A percentile compares a stretch with the other conserved stretches of the same genome.
Conservation (phyloP, 2,797 vertebrate genomes). For the Alfaro cultratus region DNA sequence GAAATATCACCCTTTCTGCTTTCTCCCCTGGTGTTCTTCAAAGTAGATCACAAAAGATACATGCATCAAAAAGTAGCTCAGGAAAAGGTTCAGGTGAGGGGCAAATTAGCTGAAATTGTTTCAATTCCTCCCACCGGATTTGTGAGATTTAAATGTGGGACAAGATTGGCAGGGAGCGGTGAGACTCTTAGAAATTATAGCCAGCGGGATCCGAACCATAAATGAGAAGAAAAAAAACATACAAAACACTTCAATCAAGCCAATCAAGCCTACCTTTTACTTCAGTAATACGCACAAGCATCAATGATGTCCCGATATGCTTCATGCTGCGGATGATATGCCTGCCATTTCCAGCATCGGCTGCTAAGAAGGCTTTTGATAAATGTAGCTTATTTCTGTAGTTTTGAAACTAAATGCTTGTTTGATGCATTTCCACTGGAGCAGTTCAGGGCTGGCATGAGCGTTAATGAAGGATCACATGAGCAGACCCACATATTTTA, state of each 20-base stretch:
- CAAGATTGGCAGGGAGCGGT: constrained; percentile 60
- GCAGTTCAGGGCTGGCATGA: not conserved
- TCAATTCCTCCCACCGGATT: constrained; percentile 65
- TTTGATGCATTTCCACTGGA: not conserved
- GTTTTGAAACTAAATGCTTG: constrained; percentile 32
- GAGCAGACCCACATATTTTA: not conserved
- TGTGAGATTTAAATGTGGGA: constrained; percentile 66
- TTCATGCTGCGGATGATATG: constrained; percentile 29
- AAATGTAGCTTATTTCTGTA: constrained; percentile 14
- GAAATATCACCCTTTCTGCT: constrained; percentile 54
- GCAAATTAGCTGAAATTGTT: constrained; percentile 72
- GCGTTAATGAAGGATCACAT: not conserved
- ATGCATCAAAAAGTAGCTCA: constrained; percentile 59
- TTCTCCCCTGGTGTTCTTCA: constrained; percentile 56
- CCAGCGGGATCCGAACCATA: constrained; percentile 50
- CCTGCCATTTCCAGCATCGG: constrained; percentile 11
- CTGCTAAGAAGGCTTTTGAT: constrained; percentile 25
- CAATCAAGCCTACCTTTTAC: constrained; percentile 39
- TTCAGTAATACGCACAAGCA: constrained; percentile 36
- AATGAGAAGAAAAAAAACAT: constrained; percentile 49
- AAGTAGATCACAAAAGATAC: constrained; percentile 66
- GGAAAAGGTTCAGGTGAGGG: constrained; percentile 66
- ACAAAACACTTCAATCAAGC: constrained; percentile 53
- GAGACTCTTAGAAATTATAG: constrained; percentile 61
- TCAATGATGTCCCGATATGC: constrained; percentile 26